Base-by-base conservation (phyloP, 2,113 vertebrate species). In the Danionella cerebrum region DNA sequence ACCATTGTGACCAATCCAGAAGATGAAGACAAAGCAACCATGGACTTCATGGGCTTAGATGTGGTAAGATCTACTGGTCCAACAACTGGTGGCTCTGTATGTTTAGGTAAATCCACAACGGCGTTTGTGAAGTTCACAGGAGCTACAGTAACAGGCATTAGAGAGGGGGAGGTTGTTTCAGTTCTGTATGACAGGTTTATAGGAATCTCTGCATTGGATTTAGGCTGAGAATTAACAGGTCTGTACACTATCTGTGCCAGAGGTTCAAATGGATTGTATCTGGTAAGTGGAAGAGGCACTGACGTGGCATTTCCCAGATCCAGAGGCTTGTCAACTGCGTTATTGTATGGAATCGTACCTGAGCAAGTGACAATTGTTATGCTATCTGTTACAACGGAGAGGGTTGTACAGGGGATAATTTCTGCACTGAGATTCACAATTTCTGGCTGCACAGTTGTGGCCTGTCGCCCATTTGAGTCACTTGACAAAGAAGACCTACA, bases 61-160 rank as follows among this genome's bases (percentile, higher is more conserved):
- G 92, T 97, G 79, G 92, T 95, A 18, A 99, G 88, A 76, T 98
- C 95, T 77, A 99, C 94, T 3, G 83, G 94, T 47, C 84, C 92
- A 65, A 83, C 86, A 14, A 91, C 88, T 2, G 65, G 9, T 1
- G 80, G 47, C 52, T 87, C 88, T 31, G 82, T 84, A 52, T 78
- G 79, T 64, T 77, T 2, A 4, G 78, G 80, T 50, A 82, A 65
- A 70, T 87, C 84, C 65, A 72, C 74, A 76, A 79, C 85, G 71
- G 84, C 90, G 69, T 89, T 92, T 63, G 84, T 90, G 52, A 90
- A 79, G 67, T 84, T 67, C 67, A 80, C 66, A 41, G 87, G 86
- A 44, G 84, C 78, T 4, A 76, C 77, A n/a, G 80, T 84, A 51
- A 89, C 69, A 52, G 90, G 83, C 60, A 89, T 83, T 74, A 88